These are phyloP conservation scores for Echinops telfairi DNA, from an alignment of 2,113 vertebrate genomes.

Conservation along the genomic window DNA sequence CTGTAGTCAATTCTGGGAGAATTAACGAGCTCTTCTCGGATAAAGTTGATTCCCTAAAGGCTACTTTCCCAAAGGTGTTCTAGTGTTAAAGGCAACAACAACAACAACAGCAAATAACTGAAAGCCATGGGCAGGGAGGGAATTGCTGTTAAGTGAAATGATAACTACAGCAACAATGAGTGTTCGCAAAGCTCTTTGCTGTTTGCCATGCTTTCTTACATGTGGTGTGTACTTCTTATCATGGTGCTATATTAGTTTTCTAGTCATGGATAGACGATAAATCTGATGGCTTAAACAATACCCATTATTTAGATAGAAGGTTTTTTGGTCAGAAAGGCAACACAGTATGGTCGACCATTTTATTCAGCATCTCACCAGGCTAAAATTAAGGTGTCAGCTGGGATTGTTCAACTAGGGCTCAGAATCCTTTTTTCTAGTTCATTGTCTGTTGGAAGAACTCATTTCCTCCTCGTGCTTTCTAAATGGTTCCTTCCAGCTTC, in stretches of 20 bases:
- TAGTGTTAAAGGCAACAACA: neutral
- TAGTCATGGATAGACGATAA: neutral
- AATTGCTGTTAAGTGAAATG: too few relatives aligned
- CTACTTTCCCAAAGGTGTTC: neutral
- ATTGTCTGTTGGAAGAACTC: neutral
- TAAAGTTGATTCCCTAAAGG: neutral
- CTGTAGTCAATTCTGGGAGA: neutral
- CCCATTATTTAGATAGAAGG: neutral
- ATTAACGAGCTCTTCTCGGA: neutral
- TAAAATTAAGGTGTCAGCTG: neutral
- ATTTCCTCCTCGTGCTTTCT: neutral
- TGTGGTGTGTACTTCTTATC: neutral
- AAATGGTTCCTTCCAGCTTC: too few relatives aligned
- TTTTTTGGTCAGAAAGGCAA: too few relatives aligned
- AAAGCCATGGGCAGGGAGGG: neutral
- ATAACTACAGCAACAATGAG: neutral
- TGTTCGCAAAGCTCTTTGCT: neutral
- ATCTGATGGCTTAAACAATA: neutral
- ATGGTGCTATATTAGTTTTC: neutral
- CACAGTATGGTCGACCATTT: neutral
- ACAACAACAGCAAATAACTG: neutral
- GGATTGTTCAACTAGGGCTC: neutral
- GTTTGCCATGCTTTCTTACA: neutral
- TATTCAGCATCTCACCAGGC: neutral
- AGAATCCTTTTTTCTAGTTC: neutral